Conservation (phyloP, 2,888 invertebrate genomes). For the Euproctis similis region DNA sequence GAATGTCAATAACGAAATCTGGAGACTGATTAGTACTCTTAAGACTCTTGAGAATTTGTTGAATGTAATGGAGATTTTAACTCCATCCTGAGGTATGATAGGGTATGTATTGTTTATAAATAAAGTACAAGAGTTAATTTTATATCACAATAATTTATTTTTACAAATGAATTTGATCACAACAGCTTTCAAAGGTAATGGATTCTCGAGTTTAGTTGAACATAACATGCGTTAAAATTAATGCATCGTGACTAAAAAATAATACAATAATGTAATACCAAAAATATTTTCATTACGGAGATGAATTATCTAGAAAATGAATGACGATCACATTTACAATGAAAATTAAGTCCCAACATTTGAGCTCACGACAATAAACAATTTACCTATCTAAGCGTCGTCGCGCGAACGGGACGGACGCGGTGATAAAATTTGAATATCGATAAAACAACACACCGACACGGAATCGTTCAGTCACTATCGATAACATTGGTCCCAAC, state of each 20-base stretch:
- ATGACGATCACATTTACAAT: slow-evolving; percentile 28
- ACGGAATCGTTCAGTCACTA: slow-evolving; percentile 36
- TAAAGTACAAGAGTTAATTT: slow-evolving; percentile 30
- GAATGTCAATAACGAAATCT: too few species aligned
- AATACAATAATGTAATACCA: slow-evolving; percentile 31
- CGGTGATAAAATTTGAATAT: slow-evolving; percentile 61
- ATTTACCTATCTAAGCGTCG: slow-evolving; percentile 61
- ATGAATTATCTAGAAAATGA: slow-evolving; percentile 23
- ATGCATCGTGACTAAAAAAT: slow-evolving; percentile 37
- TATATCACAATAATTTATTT: slow-evolving; percentile 77
- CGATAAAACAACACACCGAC: slow-evolving; percentile 46
- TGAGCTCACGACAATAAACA: slow-evolving; percentile 57
- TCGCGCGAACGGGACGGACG: slow-evolving; percentile 55
- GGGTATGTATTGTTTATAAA: too few species aligned
- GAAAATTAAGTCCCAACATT: slow-evolving; percentile 48
- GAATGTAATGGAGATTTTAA: too few species aligned
- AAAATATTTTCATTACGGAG: slow-evolving; percentile 18
- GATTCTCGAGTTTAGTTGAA: slow-evolving; percentile 49
- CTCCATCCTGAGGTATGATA: too few species aligned
- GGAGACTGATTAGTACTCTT: too few species aligned
- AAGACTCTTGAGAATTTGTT: too few species aligned
- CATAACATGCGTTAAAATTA: slow-evolving; percentile 46
- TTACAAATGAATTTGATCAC: slow-evolving; percentile 73
- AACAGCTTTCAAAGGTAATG: slow-evolving; percentile 61
- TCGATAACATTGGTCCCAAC: slow-evolving; percentile 63